Conservation (phyloP, 2,888 invertebrate species). For the Prionchulus punctatus region DNA sequence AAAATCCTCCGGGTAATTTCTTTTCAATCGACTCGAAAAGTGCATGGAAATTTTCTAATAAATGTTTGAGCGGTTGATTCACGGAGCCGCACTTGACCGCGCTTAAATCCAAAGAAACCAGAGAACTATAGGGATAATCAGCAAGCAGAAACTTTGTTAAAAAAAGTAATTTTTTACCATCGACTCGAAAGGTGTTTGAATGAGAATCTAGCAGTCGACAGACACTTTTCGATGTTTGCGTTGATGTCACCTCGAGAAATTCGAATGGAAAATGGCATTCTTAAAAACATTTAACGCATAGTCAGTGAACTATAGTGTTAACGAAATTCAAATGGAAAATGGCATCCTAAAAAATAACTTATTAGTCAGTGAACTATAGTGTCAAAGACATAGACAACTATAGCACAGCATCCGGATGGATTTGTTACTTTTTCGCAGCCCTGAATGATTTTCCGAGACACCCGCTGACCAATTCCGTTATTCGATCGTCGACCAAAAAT, state of each 20-base stretch:
- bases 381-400: background rate
- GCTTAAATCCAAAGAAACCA: background rate
- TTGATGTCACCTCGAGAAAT: background rate
- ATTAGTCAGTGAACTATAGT: background rate
- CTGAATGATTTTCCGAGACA: background rate
- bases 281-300: background rate
- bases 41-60: background rate
- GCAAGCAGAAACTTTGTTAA: background rate
- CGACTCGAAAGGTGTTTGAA: background rate
- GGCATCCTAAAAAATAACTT: background rate
- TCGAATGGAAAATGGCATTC: background rate
- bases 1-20: background rate
- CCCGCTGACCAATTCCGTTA: background rate
- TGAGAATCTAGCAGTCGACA: background rate
- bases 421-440: background rate
- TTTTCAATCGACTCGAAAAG: background rate
- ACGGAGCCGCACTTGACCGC: background rate
- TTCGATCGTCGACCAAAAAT: conserved; percentile 55
- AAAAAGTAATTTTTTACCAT: background rate
- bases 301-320: background rate
- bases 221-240: background rate
- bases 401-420: background rate
- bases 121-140: background rate
- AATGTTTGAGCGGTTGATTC: background rate
- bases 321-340: background rate